These are phyloP conservation scores for Spilosoma lubricipeda DNA, from an alignment of 2,888 invertebrate genomes.

Conservation along the genomic window DNA sequence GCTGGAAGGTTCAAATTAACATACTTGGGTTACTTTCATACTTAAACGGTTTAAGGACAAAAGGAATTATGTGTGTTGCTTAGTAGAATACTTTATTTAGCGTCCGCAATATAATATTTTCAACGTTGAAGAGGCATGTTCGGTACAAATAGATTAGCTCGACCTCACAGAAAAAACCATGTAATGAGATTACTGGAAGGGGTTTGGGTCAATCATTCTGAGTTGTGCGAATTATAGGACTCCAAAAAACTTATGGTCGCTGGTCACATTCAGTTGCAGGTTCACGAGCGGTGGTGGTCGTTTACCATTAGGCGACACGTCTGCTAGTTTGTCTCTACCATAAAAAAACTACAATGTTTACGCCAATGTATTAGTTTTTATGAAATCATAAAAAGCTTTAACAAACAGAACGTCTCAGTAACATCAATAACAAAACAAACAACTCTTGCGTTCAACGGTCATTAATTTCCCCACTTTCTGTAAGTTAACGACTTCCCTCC, in stretches of 20 bases:
- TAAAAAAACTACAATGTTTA: not conserved
- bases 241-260: too few species aligned
- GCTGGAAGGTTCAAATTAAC: conserved; percentile 11
- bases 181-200: too few species aligned
- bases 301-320: not conserved
- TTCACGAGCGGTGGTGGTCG: too few species aligned
- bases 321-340: too few species aligned
- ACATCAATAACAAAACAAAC: conserved; percentile 35
- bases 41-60: not conserved
- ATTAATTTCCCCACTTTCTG: conserved; percentile 62
- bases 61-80: not conserved
- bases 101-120: not conserved
- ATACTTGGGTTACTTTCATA: conserved; percentile 15
- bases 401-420: conserved; percentile 7
- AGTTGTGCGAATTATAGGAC: too few species aligned
- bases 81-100: not conserved
- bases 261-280: too few species aligned
- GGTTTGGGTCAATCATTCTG: too few species aligned
- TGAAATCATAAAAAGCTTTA: not conserved
- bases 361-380: not conserved
- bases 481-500: conserved; percentile 58
- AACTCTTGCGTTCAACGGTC: conserved; percentile 43
- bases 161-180: too few species aligned
- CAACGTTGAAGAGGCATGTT: too few species aligned
- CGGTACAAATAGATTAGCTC: too few species aligned